Base-by-base conservation (phyloP, 2,797 vertebrate species). In the Molossus molossus region DNA sequence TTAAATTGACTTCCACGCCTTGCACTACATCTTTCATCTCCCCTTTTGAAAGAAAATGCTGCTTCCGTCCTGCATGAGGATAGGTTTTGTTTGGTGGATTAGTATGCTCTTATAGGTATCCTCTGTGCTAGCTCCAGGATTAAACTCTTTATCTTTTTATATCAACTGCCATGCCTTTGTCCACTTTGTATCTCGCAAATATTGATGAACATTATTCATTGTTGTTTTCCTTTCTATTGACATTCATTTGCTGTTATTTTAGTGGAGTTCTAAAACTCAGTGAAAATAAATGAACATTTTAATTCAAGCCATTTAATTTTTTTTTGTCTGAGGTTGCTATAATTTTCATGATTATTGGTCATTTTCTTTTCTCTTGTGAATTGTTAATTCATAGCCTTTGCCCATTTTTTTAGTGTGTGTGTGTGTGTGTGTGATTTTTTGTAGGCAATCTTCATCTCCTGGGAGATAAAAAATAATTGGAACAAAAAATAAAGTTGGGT, bases 331-430 rank as follows among this genome's bases (percentile, higher is more conserved):
- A 81, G 37, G 18, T 57, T 77, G 60, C 85, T 85, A 88, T 18
- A 20, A 64, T 58, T 94, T 89, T 91, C 64, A 21, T 67, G 40
- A 81, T 57, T 77, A 60, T 58, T 92, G 5, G 11, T 73, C 65
- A 72, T 83, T 95, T 20, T 50, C 3, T 80, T 65, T 94, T 81
- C 37, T 93, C 20, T 50, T 83, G 65, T 94, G 50, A 77, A 90
- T 45, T 55, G 9, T 91, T 23, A 77, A 20, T 80, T 91, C 33
- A 65, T 40, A 64, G 40, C 12, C 20, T 81, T 72, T 91, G 29
- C n/a, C n/a, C 2, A 48, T 55, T 84, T 92, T 87, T 65, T 9
- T 85, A n/a, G 48, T 69, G 29, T 60, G 37, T 77, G 72, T 79
- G 3, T 81, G 18, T 87, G 48, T 88, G 15, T 65, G 55, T 77